Conservation (phyloP, 2,888 invertebrate species). For the Pteria penguin region DNA sequence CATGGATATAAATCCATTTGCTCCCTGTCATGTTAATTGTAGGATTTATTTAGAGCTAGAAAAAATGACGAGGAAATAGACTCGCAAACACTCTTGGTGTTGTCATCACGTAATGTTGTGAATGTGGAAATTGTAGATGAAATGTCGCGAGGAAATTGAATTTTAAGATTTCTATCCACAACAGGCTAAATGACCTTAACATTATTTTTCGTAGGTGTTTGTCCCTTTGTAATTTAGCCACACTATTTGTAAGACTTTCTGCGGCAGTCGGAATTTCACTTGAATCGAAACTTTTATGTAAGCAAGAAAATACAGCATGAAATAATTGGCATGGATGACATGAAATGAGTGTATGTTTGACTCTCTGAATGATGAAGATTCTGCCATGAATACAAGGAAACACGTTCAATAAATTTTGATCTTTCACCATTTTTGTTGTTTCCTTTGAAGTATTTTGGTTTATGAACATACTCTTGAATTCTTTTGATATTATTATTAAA, state of each 20-base stretch:
- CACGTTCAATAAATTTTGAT: not conserved
- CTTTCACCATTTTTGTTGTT: conserved; percentile 6
- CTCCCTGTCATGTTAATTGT: conserved; percentile 2
- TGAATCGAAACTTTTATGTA: not conserved
- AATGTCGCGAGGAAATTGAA: not conserved
- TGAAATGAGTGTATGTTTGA: not conserved
- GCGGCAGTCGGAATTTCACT: not conserved
- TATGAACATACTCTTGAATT: not conserved
- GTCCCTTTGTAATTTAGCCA: not conserved
- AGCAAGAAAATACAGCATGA: not conserved
- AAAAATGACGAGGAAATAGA: not conserved
- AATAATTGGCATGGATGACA: not conserved
- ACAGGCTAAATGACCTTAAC: conserved; percentile 1
- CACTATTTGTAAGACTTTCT: not conserved
- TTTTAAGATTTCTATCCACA: not conserved
- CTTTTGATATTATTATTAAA: not conserved
- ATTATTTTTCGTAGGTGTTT: not conserved
- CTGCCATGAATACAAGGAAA: conserved; percentile 3
- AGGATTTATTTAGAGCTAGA: not conserved
- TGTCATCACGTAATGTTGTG: not conserved
- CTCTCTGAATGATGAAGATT: not conserved
- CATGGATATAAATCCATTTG: not conserved
- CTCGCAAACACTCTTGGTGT: not conserved
- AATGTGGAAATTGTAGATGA: not conserved
- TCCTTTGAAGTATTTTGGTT: conserved; percentile 9